These are phyloP conservation scores for Syncerus caffer DNA, from an alignment of 2,797 vertebrate genomes.

Conservation along the genomic window DNA sequence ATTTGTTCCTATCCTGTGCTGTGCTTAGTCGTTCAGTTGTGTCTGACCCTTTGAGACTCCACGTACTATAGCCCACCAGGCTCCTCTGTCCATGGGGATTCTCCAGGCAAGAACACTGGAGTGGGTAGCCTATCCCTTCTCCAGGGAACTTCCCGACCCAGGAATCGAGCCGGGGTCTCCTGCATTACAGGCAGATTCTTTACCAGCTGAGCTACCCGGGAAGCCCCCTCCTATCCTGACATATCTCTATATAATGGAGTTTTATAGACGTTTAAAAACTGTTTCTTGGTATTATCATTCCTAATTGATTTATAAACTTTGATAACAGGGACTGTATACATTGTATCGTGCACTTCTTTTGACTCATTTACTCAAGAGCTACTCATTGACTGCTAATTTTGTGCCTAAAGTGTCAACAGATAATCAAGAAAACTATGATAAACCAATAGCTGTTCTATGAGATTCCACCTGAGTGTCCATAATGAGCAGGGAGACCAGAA, in stretches of 20 bases:
- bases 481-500: background rate
- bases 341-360: background rate
- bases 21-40: background rate
- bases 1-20: background rate
- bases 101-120: background rate
- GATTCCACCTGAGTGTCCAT: background rate
- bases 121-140: background rate
- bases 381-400: background rate
- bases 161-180: background rate
- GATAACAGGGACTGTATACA: background rate
- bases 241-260: background rate
- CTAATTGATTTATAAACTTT: background rate
- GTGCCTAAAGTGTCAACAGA: background rate
- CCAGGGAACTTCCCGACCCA: background rate
- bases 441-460: background rate
- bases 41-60: background rate
- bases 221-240: background rate
- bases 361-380: background rate
- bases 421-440: constrained; percentile 4
- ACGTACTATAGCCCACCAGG: background rate
- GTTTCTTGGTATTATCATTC: background rate
- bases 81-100: background rate
- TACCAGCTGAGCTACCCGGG: background rate
- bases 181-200: background rate
- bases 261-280: constrained; percentile 33